Conservation (phyloP, 2,113 vertebrate genomes). For the Micromys minutus region DNA sequence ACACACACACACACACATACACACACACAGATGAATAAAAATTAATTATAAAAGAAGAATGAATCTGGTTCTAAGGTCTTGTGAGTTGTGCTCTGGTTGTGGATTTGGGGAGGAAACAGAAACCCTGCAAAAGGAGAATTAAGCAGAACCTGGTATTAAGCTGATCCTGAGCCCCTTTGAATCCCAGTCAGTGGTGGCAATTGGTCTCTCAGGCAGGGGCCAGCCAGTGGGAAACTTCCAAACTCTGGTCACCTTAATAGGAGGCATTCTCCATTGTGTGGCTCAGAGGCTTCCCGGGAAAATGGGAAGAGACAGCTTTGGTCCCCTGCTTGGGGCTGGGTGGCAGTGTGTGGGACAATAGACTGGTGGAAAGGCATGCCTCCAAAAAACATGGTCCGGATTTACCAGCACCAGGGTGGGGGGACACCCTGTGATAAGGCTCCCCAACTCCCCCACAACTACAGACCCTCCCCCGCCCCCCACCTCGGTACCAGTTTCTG, state of each 20-base stretch:
- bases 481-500: not conserved
- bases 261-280: not conserved
- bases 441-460: not conserved
- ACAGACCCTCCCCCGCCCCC: not conserved
- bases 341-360: not conserved
- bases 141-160: not conserved
- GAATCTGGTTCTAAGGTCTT: conserved; percentile 25
- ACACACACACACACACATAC: accelerated
- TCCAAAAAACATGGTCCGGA: conserved; percentile 26
- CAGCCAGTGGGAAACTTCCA: conserved; percentile 25
- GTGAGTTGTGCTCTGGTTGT: conserved; percentile 35
- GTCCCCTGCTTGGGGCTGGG: not conserved
- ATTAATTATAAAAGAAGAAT: not conserved
- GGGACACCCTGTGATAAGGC: too few species aligned
- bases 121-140: not conserved
- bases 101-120: conserved; percentile 39
- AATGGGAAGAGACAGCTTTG: conserved; percentile 3
- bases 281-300: conserved; percentile 41
- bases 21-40: not conserved
- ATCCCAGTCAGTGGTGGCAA: not conserved
- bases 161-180: not conserved
- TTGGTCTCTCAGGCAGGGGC: conserved; percentile 7
- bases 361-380: not conserved
- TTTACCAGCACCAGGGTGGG: not conserved
- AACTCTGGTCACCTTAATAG: conserved; percentile 24